A percentile compares a stretch with the other conserved stretches of the same genome.
Conservation (phyloP, 2,113 vertebrate species). For the Ochotona curzoniae region DNA sequence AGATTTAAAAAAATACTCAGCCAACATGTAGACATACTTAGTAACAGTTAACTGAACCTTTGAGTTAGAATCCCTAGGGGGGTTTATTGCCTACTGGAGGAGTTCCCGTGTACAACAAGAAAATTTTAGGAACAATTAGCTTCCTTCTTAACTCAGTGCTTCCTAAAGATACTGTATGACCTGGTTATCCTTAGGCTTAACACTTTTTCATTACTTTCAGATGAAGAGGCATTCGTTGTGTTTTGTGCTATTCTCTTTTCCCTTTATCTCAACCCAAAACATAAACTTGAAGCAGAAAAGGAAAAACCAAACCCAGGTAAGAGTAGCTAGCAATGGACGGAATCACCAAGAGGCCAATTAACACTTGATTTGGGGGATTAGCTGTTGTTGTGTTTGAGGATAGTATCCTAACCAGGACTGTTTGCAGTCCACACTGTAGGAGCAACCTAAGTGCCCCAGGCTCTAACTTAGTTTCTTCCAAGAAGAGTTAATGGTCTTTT, state of each 20-base stretch:
- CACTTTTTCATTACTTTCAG: not conserved
- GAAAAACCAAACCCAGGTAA: constrained; percentile 33
- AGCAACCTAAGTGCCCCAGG: constrained; percentile 72
- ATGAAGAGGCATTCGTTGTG: not conserved
- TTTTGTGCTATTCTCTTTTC: not conserved
- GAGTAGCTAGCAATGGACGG: constrained; percentile 41
- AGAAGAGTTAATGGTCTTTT: not conserved
- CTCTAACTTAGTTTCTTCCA: constrained; percentile 65
- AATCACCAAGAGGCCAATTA: constrained; percentile 84
- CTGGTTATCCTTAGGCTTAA: not conserved
- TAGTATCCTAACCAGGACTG: constrained; percentile 80
- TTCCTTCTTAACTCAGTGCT: constrained; percentile 20
- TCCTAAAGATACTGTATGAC: not conserved
- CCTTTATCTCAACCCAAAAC: not conserved
- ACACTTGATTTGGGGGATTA: constrained; percentile 85
- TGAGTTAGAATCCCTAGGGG: constrained; percentile 30
- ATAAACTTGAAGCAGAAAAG: constrained; percentile 9
- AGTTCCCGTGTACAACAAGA: constrained; percentile 52
- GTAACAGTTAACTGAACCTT: constrained; percentile 60
- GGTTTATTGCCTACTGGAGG: constrained; percentile 62
- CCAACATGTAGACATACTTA: constrained; percentile 31
- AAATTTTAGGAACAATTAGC: constrained; percentile 48
- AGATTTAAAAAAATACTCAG: not conserved
- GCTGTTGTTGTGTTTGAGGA: constrained; percentile 79
- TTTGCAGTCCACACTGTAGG: constrained; percentile 80